Percentiles rank a stretch among this genome's conserved stretches.
phyloP scores from a whole-genome alignment of 2,113 vertebrate species.

The Cyanoliseus patagonus region DNA sequence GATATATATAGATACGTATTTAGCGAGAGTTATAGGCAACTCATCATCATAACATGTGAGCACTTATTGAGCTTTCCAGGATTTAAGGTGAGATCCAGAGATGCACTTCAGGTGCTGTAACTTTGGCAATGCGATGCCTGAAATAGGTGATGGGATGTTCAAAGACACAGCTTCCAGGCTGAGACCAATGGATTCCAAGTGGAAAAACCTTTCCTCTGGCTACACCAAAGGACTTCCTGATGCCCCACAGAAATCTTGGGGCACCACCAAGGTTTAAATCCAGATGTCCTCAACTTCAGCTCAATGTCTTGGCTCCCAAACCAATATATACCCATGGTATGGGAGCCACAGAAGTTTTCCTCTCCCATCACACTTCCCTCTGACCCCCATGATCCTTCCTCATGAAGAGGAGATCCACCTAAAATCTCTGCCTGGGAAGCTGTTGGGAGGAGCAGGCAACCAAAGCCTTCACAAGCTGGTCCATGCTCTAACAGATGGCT shows the following conservation, averaged over 20 bases:
- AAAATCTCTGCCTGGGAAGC: not conserved
- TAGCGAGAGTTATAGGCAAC: not conserved
- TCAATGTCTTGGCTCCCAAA: not conserved
- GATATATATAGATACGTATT: not conserved
- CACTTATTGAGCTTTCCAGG: not conserved
- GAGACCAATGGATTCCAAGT: accelerated
- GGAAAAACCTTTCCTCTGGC: not conserved
- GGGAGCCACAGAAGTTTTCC: not conserved
- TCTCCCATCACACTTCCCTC: accelerated
- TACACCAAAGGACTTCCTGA: not conserved
- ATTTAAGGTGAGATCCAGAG: constrained; percentile 1
- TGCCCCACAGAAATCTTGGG: not conserved
- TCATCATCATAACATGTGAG: not conserved
- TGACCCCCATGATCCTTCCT: not conserved
- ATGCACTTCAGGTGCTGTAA: not conserved
- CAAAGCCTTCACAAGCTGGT: not conserved
- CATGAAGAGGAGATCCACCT: not conserved
- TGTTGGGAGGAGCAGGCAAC: not conserved
- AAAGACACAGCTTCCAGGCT: not conserved
- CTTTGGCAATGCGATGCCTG: not conserved
- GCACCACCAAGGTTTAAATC: not conserved
- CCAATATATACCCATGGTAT: accelerated
- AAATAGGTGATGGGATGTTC: not conserved
- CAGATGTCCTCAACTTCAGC: too few species aligned
- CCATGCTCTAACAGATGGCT: not conserved